Percentiles rank a stretch among this genome's conserved stretches.
phyloP scores from a whole-genome alignment of 2,797 vertebrate species.

The Erithacus rubecula region DNA sequence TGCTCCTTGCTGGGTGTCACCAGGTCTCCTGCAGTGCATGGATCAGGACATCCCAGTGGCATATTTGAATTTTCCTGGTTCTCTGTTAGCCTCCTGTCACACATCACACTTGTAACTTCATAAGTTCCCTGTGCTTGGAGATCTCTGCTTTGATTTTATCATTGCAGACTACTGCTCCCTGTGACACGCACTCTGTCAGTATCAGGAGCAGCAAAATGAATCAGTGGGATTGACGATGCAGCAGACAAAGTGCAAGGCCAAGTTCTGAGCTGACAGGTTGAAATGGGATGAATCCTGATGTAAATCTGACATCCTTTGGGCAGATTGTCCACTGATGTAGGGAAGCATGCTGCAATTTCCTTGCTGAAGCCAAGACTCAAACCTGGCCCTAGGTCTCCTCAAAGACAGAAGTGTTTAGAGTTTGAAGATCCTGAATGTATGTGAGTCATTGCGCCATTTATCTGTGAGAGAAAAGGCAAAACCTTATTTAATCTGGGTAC shows the following conservation, averaged over 20 bases:
- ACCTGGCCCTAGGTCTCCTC: not conserved
- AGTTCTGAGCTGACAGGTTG: not conserved
- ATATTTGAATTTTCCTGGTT: not conserved
- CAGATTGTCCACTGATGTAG: not conserved
- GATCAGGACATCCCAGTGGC: fast-evolving
- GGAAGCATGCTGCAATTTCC: not conserved
- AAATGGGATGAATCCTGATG: not conserved
- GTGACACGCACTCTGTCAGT: not conserved
- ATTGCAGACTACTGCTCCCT: not conserved
- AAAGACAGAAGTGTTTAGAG: not conserved
- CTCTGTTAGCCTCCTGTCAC: not conserved
- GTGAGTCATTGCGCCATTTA: not conserved
- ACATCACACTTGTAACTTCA: not conserved
- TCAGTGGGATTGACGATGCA: not conserved
- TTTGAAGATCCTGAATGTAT: not conserved
- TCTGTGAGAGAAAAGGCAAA: not conserved
- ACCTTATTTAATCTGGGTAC: not conserved
- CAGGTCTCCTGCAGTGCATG: not conserved
- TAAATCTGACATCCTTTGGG: not conserved
- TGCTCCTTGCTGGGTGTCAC: not conserved
- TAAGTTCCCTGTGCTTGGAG: not conserved
- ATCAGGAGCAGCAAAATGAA: not conserved
- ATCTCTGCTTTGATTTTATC: not conserved
- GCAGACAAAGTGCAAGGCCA: not conserved
- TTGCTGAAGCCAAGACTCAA: not conserved